These are phyloP conservation scores for Gadopsis bispinosus DNA, from an alignment of 2,797 vertebrate genomes.

Conservation along the genomic window DNA sequence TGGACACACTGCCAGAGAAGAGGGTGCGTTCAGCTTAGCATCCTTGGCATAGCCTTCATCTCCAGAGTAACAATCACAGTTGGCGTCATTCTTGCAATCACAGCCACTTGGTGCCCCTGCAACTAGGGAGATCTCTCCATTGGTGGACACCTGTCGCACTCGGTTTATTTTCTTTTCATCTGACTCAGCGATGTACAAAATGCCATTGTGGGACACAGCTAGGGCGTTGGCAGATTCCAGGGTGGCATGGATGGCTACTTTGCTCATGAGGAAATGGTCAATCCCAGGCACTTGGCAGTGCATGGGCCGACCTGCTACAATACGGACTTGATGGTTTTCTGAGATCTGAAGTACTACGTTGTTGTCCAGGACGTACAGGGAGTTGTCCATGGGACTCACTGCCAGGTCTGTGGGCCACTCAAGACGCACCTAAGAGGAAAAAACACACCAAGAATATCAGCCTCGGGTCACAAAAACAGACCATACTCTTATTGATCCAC, in stretches of 20 bases:
- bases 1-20: slow-evolving; percentile 93
- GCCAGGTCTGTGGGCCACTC: slow-evolving; percentile 98
- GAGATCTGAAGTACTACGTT: slow-evolving; percentile 98
- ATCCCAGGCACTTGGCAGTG: slow-evolving; percentile 98
- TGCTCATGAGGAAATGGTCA: slow-evolving; percentile 96
- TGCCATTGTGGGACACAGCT: slow-evolving; percentile 93
- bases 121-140: slow-evolving; percentile 95
- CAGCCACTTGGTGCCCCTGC: slow-evolving; percentile 96
- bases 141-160: slow-evolving; percentile 95
- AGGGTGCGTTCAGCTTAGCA: slow-evolving; percentile 92
- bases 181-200: slow-evolving; percentile 95
- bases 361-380: slow-evolving; percentile 96
- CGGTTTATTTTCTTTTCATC: slow-evolving; percentile 98
- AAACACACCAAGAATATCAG: slow-evolving; percentile 44
- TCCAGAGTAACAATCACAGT: slow-evolving; percentile 97
- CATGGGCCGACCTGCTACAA: slow-evolving; percentile 96
- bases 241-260: slow-evolving; percentile 95
- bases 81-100: slow-evolving; percentile 97
- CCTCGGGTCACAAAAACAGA: slow-evolving; percentile 41
- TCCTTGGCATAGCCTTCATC: slow-evolving; percentile 98
- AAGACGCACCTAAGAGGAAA: slow-evolving; percentile 89
- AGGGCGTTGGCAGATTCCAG: slow-evolving; percentile 94
- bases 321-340: slow-evolving; percentile 97
- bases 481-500: slow-evolving; percentile 60
- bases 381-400: slow-evolving; percentile 98